Evolutionary conservation across 2,888 invertebrate species (phyloP).

Genomic region (Lasius platythorax): DNA sequence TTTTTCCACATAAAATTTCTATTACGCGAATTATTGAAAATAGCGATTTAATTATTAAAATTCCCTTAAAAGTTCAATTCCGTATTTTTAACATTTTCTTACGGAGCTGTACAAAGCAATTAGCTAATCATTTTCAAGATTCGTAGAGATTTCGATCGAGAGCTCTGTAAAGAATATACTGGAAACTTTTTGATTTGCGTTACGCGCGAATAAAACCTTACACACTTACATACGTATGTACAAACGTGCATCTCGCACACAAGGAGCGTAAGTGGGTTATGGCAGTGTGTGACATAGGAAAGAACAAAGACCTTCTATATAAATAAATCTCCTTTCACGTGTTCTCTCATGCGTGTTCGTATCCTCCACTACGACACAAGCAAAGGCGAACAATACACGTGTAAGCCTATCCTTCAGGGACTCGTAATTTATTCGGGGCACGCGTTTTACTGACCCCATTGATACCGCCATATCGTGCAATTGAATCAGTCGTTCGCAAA

Average conservation of each 20-base stretch:
- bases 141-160: background rate
- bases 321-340: background rate
- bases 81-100: background rate
- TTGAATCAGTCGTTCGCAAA: conserved; percentile 14
- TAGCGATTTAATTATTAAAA: background rate
- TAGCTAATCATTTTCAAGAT: background rate
- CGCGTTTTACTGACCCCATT: conserved; percentile 72
- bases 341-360: background rate
- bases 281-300: background rate
- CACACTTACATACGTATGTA: background rate
- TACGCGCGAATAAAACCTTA: background rate
- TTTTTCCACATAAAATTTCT: background rate
- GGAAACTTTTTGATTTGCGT: background rate
- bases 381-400: conserved; percentile 69
- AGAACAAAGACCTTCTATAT: conserved; percentile 37
- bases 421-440: conserved; percentile 72
- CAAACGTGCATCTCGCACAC: background rate
- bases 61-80: background rate
- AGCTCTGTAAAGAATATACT: background rate
- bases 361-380: conserved; percentile 55
- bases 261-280: conserved; percentile 12
- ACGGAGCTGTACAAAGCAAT: background rate
- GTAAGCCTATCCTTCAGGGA: conserved; percentile 65
- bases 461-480: conserved; percentile 54
- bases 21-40: background rate